Evolutionary conservation across 2,888 invertebrate species (phyloP), one percentile per base, ranked within the genome.

Genomic region (Zygaena filipendulae): DNA sequence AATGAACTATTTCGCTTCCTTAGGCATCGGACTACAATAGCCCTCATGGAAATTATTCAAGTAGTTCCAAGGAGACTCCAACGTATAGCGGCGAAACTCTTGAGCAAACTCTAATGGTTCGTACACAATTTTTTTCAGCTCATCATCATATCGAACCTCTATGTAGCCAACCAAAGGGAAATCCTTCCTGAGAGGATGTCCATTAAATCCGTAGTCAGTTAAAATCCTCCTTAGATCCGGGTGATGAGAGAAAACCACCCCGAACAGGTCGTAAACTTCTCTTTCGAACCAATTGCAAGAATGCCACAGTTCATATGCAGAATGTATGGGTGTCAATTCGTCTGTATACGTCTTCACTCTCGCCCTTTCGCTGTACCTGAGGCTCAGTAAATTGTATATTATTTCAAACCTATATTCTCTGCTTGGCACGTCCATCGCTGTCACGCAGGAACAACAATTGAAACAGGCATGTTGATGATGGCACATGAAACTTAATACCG

Each of bases 121-220:
- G 33, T 74, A 77, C 0, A 77, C 75, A 2, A 77, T 32, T 30
- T 74, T 75, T 38, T 77, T 77, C 9, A 71, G 33, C 20, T 66
- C 75, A 32, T 79, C 79, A 33, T 79, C 79, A 30, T 77, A 79
- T 9, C 79, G 59, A 7, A 69, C 56, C 45, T 79, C 79, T 2
- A 52, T 60, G 31, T 77, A 79, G 1, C 79, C 79, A 2, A 60
- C 56, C 4, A 70, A 32, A 1, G 79, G 79, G 31, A 69, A 79
- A 36, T 79, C 79, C 33, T 79, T 79, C 25, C 75, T 50, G 10
- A 79, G 36, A 5, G 80, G 80, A 43, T 81, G 77, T 1, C 80
- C 79, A 20, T 29, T 37, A 27, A 79, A 77, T 0, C 77, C 79
- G 27, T 79, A 79, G 45, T 77, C 77, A 0, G 77, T 77, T 3